Percentiles rank a stretch among this genome's conserved stretches.
phyloP scores from a whole-genome alignment of 2,888 invertebrate genomes.

The Athetis lepigone region DNA sequence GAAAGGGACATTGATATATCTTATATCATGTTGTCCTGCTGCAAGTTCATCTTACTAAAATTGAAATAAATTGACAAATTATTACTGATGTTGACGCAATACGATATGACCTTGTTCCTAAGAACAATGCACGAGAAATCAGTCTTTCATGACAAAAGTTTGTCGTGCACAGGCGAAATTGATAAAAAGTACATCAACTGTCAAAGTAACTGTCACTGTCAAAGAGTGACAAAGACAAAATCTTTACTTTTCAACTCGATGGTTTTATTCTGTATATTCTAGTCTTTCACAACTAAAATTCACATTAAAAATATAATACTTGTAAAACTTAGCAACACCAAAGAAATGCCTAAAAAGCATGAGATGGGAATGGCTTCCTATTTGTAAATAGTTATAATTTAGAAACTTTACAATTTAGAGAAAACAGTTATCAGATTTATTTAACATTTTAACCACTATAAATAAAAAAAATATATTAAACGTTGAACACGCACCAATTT shows the following conservation, averaged over 20 bases:
- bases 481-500: slow-evolving; percentile 58
- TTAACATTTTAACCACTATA: slow-evolving; percentile 54
- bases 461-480: slow-evolving; percentile 36
- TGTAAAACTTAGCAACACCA: slow-evolving; percentile 40
- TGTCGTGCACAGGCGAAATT: slow-evolving; percentile 34
- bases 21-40: background rate
- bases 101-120: slow-evolving; percentile 65
- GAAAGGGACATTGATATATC: background rate
- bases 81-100: slow-evolving; percentile 59
- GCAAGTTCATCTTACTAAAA: slow-evolving; percentile 2
- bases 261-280: background rate
- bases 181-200: background rate
- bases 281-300: slow-evolving; percentile 18
- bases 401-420: slow-evolving; percentile 59
- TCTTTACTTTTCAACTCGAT: background rate
- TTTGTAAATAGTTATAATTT: slow-evolving; percentile 56
- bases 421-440: slow-evolving; percentile 57
- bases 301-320: slow-evolving; percentile 38
- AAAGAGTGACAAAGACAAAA: background rate
- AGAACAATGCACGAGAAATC: slow-evolving; percentile 61
- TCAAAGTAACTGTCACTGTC: background rate
- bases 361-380: slow-evolving; percentile 42
- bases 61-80: slow-evolving; percentile 57
- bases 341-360: slow-evolving; percentile 43
- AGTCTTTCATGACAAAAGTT: slow-evolving; percentile 68